Conservation (phyloP, 2,113 vertebrate genomes). For the Amphiprion ocellaris region DNA sequence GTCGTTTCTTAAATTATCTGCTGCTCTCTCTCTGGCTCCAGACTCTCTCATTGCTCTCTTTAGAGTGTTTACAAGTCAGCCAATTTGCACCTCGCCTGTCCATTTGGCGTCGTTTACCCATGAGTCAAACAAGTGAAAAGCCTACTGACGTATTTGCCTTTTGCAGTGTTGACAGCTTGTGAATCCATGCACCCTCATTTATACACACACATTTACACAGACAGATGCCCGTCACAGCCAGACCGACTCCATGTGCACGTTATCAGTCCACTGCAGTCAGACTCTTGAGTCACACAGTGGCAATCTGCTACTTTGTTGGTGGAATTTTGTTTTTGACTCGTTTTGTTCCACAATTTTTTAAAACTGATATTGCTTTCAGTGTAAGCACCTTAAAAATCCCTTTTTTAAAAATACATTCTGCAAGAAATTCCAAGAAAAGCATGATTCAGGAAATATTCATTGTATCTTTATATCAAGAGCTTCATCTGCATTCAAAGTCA, state of each 20-base stretch:
- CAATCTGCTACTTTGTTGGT: conserved; percentile 39
- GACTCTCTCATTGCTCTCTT: conserved; percentile 52
- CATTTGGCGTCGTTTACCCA: conserved; percentile 55
- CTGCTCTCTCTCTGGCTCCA: conserved; percentile 3
- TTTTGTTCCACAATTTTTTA: background rate
- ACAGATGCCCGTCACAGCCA: conserved; percentile 54
- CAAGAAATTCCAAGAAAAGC: conserved; percentile 45
- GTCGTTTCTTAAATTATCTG: conserved; percentile 31
- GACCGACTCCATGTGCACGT: conserved; percentile 32
- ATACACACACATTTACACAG: conserved; percentile 27
- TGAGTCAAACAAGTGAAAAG: conserved; percentile 71
- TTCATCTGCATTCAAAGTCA: conserved; percentile 64
- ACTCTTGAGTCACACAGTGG: conserved; percentile 9
- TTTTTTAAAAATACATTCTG: background rate
- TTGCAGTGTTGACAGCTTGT: conserved; percentile 60
- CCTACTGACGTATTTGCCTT: conserved; percentile 76
- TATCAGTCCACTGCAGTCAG: conserved; percentile 36
- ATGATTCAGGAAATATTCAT: conserved; percentile 61
- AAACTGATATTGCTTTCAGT: background rate
- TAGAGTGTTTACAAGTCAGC: conserved; percentile 60
- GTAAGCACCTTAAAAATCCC: background rate
- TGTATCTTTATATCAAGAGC: conserved; percentile 72
- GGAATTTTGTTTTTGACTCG: background rate
- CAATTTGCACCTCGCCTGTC: conserved; percentile 50
- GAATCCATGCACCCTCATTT: conserved; percentile 66